Evolutionary conservation across 2,797 vertebrate species (phyloP).

Genomic region (Crenuchus spilurus): DNA sequence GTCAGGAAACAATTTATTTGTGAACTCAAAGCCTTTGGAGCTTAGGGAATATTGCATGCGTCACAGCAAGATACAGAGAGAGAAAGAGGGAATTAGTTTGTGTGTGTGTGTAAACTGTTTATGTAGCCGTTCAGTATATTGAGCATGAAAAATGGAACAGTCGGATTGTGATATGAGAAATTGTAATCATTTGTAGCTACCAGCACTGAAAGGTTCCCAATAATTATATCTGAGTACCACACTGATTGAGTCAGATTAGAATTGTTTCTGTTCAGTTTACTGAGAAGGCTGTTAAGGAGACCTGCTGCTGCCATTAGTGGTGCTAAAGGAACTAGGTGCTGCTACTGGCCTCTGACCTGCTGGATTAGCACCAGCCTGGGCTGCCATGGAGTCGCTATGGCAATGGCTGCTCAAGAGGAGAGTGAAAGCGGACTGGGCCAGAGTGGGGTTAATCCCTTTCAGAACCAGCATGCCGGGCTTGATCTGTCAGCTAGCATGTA

Average conservation of each 20-base stretch:
- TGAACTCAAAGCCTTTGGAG: constrained; percentile 57
- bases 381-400: constrained; percentile 69
- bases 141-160: constrained; percentile 36
- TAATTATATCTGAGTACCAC: constrained; percentile 16
- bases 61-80: constrained; percentile 36
- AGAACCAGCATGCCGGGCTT: constrained; percentile 77
- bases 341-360: constrained; percentile 33
- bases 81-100: constrained; percentile 41
- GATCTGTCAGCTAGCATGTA: constrained; percentile 78
- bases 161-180: constrained; percentile 25
- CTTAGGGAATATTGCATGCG: constrained; percentile 48
- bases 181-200: constrained; percentile 11
- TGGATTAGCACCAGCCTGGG: constrained; percentile 52
- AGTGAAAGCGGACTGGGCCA: constrained; percentile 71
- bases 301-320: no score
- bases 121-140: constrained; percentile 30
- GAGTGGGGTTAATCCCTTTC: constrained; percentile 88
- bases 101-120: constrained; percentile 37
- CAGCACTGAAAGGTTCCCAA: neutral
- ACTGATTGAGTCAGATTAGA: constrained; percentile 7
- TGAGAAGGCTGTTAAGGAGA: no score
- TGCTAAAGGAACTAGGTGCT: constrained; percentile 18
- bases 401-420: constrained; percentile 45
- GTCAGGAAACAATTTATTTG: constrained; percentile 84
- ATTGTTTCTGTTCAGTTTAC: neutral